Evolutionary conservation across 2,797 vertebrate genomes (phyloP), one percentile per base, ranked within the genome.

Genomic region (Sorex maritimensis): DNA sequence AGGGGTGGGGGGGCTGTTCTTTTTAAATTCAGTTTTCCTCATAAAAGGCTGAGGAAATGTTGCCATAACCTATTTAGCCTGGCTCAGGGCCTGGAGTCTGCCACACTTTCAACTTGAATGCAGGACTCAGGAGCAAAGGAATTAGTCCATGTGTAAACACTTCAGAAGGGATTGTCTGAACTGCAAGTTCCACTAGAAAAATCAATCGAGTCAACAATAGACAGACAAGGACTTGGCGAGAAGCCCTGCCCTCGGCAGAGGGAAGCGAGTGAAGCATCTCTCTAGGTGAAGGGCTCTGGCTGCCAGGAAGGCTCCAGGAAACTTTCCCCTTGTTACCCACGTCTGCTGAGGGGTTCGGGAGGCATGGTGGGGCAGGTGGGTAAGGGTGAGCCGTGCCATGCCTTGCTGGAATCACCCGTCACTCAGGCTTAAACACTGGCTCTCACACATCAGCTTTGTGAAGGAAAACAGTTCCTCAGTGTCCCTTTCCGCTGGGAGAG

Each of bases 41-140:
- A 73, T 34, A 85, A 90, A 88, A 90, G 28, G 5, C 19, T 65
- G 28, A 78, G 74, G 80, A 88, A 74, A 79, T 41, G 52, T 55
- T 13, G 6, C 34, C n/a, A 65, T 61, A 63, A 72, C 12, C 49
- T 34, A 26, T 14, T 6, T 63, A 38, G 28, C 41, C 58, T 61
- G 61, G 69, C 75, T 77, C 52, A 38, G 4, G 30, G 28, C 88
- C 80, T 44, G 17, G 81, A 2, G 1, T 10, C 72, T 8, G 46
- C 61, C 28, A 80, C 19, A 23, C 41, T 58, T 30, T 69, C 55
- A 41, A 84, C 41, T 81, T 49, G 41, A 12, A 52, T 49, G 44
- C 26, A 67, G 34, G 14, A 65, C 68, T 49, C 67, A 19, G 30
- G 65, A 84, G 87, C 46, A 55, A 86, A 78, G 30, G 41, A 82